phyloP scores from a whole-genome alignment of 35 echinoderm and acorn worm species.

The Acanthaster planci region DNA sequence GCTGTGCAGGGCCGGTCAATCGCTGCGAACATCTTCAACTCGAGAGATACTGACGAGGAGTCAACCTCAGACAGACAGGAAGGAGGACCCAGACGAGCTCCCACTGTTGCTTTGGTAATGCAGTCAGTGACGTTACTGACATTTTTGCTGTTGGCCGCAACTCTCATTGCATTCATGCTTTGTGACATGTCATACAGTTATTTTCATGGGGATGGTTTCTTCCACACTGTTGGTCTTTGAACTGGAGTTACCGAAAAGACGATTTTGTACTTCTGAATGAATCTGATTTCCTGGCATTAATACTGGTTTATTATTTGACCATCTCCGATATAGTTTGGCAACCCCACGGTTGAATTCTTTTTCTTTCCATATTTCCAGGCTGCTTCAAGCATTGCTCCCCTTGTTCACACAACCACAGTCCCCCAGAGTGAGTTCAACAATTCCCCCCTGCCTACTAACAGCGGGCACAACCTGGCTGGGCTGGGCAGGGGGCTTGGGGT shows the following conservation, averaged over 20 bases:
- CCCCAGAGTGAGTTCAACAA: neutral
- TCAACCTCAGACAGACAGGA: neutral
- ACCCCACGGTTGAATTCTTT: no score
- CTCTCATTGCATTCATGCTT: no score
- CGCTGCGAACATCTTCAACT: constrained; percentile 22
- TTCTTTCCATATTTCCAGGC: neutral
- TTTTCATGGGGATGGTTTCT: no score
- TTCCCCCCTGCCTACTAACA: neutral
- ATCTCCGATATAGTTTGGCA: no score
- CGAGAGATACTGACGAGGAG: neutral
- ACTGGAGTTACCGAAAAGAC: no score
- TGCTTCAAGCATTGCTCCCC: neutral
- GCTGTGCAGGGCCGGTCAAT: constrained; percentile 13
- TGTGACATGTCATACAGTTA: no score
- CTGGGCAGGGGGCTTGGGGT: neutral
- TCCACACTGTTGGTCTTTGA: no score
- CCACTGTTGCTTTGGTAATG: constrained; percentile 3
- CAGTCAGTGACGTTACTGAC: neutral
- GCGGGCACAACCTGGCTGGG: neutral
- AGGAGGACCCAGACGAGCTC: neutral
- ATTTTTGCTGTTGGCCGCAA: no score
- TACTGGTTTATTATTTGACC: no score
- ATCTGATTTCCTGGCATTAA: no score
- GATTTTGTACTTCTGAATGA: no score
- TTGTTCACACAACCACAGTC: neutral